These are phyloP conservation scores for Virgularia gustaviana DNA, from an alignment of 92 coral and sea anemone species.

Conservation along the genomic window DNA sequence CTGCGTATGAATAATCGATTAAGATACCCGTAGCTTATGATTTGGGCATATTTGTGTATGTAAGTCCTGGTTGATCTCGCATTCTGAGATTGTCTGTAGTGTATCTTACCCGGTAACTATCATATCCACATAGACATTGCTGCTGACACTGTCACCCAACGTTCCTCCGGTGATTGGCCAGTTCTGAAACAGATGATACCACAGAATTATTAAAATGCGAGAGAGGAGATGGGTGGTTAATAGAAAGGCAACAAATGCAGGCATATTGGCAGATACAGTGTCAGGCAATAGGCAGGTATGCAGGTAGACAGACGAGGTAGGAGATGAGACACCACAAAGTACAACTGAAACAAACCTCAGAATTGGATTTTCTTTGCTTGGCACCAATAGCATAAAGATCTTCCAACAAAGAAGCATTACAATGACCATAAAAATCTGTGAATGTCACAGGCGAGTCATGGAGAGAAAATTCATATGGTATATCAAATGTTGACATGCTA, in stretches of 20 bases:
- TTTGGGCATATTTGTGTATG: no score
- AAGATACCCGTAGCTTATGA: no score
- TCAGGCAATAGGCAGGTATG: background rate
- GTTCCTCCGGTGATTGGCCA: slow-evolving; percentile 94
- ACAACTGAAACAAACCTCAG: slow-evolving; percentile 19
- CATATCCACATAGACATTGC: slow-evolving; percentile 62
- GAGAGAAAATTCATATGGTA: slow-evolving; percentile 87
- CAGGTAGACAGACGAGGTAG: background rate
- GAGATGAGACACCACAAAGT: background rate
- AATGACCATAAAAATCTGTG: slow-evolving; percentile 81
- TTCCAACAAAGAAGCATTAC: slow-evolving; percentile 69
- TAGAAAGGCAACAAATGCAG: background rate
- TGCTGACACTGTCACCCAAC: slow-evolving; percentile 53
- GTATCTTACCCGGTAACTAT: slow-evolving; percentile 93
- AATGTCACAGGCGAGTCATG: slow-evolving; percentile 94
- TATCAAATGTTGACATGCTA: slow-evolving; percentile 67
- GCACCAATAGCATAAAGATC: slow-evolving; percentile 53
- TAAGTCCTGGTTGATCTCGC: background rate
- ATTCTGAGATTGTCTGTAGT: no score
- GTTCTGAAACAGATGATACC: slow-evolving; percentile 32
- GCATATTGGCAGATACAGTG: background rate
- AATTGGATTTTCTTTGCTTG: slow-evolving; percentile 1
- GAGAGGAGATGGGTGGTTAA: background rate
- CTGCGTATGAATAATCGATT: no score
- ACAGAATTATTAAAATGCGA: background rate